Percentiles rank a stretch among this genome's conserved stretches.
These are phyloP conservation scores for Bradynema listronoti DNA, from an alignment of 1,140 invertebrate genomes.

Conservation along the genomic window DNA sequence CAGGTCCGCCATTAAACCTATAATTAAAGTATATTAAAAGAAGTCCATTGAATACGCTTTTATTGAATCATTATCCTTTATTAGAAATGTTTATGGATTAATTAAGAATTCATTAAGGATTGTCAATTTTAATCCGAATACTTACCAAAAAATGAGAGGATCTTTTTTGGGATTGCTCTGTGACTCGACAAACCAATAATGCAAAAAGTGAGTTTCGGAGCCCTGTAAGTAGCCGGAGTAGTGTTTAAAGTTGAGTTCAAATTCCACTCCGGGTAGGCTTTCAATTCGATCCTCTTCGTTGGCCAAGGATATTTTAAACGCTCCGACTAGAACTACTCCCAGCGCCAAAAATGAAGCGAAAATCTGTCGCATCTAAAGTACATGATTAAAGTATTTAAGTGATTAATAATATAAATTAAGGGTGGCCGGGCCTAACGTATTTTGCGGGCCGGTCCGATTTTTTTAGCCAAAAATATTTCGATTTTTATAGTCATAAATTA, in stretches of 20 bases:
- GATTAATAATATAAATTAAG: no score
- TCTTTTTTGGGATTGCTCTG: conserved; percentile 59
- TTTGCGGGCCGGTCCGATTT: no score
- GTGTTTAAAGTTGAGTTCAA: conserved; percentile 55
- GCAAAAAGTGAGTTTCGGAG: conserved; percentile 52
- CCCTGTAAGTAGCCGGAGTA: conserved; percentile 50
- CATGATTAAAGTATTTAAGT: no score
- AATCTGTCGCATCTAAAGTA: no score
- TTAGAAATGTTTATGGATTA: not conserved
- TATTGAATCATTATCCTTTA: not conserved
- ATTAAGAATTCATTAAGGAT: no score
- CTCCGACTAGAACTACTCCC: no score
- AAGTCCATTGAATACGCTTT: conserved; percentile 60
- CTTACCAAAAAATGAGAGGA: conserved; percentile 64
- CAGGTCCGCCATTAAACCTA: conserved; percentile 60
- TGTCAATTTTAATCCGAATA: no score
- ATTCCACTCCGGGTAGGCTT: conserved; percentile 47
- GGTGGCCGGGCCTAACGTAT: no score
- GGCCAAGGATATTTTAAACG: no score
- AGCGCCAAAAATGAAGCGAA: no score
- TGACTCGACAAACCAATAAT: conserved; percentile 62
- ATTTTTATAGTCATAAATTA: no score
- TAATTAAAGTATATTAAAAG: conserved; percentile 59
- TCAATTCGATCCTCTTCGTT: conserved; percentile 46
- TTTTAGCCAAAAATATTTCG: no score